phyloP scores from a whole-genome alignment of 2,797 vertebrate genomes.

The Natrix natrix region DNA sequence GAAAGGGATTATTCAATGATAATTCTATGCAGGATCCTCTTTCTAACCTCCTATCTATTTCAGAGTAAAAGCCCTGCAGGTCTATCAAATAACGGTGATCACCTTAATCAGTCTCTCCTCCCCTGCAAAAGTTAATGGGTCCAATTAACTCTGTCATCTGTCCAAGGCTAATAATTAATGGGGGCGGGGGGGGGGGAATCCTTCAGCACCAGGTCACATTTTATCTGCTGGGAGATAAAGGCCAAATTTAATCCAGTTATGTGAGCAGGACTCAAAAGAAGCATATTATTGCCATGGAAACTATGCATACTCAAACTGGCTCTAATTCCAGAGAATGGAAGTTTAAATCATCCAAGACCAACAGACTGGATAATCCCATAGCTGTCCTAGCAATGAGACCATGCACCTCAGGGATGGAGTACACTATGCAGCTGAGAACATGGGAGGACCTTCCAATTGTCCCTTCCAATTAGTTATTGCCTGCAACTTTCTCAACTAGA shows the following conservation, averaged over 20 bases:
- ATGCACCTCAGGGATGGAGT: not conserved
- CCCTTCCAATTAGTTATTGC: not conserved
- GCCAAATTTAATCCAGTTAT: not conserved
- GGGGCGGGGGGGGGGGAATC: accelerated
- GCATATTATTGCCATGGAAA: not conserved
- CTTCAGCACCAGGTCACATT: not conserved
- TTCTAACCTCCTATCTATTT: not conserved
- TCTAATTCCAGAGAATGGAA: not conserved
- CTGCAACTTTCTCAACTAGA: not conserved
- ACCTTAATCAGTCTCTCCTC: not conserved
- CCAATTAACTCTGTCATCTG: not conserved
- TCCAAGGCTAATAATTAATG: not conserved
- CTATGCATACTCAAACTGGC: not conserved
- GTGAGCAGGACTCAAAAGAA: not conserved
- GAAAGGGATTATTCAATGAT: not conserved
- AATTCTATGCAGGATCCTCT: not conserved
- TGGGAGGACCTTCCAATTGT: not conserved
- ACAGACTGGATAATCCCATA: not conserved
- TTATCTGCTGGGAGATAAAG: not conserved
- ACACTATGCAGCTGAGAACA: not conserved
- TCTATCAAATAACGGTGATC: not conserved
- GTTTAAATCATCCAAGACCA: not conserved
- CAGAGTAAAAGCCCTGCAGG: not conserved
- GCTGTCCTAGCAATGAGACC: not conserved
- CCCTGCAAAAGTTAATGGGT: not conserved